A percentile compares a stretch with the other conserved stretches of the same genome.
These are phyloP conservation scores for Bothrops jararaca DNA, from an alignment of 2,113 vertebrate genomes.

Conservation along the genomic window DNA sequence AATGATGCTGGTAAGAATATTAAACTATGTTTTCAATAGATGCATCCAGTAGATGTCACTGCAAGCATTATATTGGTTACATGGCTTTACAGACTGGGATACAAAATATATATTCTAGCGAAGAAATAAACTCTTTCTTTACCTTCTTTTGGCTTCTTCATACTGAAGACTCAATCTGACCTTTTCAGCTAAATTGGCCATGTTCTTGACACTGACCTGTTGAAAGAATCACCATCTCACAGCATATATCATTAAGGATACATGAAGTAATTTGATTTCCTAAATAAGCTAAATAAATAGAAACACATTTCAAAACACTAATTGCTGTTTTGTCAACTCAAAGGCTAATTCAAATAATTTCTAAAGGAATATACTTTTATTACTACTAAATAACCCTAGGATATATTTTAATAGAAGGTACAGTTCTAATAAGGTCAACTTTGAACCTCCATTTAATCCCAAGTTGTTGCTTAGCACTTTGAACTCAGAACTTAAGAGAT, in stretches of 20 bases:
- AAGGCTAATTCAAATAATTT: not conserved
- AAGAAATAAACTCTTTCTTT: slow-evolving; percentile 7
- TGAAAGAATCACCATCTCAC: slow-evolving; percentile 6
- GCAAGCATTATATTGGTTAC: not conserved
- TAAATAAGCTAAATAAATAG: not conserved
- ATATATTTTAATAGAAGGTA: not conserved
- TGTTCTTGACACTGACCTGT: slow-evolving; percentile 71
- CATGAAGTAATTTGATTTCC: not conserved
- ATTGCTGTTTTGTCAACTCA: not conserved
- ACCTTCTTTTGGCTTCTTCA: slow-evolving; percentile 84
- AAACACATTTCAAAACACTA: not conserved
- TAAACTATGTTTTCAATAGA: accelerated
- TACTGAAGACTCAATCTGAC: slow-evolving; percentile 82
- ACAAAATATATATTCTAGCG: not conserved
- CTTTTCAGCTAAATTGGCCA: slow-evolving; percentile 80
- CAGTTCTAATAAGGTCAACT: slow-evolving; percentile 33
- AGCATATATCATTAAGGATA: slow-evolving; percentile 16
- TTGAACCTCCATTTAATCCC: not conserved
- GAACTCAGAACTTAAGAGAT: slow-evolving; percentile 26
- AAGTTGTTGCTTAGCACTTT: slow-evolving; percentile 32
- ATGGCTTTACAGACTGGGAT: not conserved
- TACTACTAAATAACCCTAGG: not conserved
- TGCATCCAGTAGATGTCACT: slow-evolving; percentile 60
- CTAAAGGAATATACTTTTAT: not conserved
- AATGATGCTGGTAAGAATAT: not conserved